Evolutionary conservation across 2,113 vertebrate species (phyloP).

Genomic region (Carassius auratus): DNA sequence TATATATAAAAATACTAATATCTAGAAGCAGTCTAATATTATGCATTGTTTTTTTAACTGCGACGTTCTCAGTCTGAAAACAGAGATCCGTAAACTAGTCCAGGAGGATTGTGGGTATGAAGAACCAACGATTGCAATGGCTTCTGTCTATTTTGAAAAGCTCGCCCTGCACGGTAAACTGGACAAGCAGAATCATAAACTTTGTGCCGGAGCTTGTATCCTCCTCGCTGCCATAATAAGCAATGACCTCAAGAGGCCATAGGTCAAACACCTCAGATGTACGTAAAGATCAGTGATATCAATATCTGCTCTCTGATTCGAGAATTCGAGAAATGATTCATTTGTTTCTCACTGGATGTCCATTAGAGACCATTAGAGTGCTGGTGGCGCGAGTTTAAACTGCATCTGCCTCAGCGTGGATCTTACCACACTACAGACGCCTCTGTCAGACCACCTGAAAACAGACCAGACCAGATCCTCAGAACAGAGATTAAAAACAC

Average conservation of each 20-base stretch:
- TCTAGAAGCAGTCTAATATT: background rate
- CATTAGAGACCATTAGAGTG: conserved; percentile 97
- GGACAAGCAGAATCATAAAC: conserved; percentile 97
- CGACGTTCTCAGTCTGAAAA: conserved; percentile 82
- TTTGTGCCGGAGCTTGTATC: conserved; percentile 94
- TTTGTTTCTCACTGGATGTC: background rate
- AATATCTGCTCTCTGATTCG: background rate
- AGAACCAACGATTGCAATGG: conserved; percentile 95
- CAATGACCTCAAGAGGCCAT: conserved; percentile 94
- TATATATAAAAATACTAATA: background rate
- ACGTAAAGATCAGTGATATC: conserved; percentile 63
- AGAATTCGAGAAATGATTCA: background rate
- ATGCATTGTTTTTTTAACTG: background rate
- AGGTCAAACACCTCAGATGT: conserved; percentile 95
- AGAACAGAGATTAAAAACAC: background rate
- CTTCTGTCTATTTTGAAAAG: conserved; percentile 98
- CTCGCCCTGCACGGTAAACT: conserved; percentile 95
- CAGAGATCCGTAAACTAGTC: conserved; percentile 93
- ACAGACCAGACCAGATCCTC: background rate
- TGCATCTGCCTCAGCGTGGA: conserved; percentile 91
- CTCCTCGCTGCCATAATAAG: conserved; percentile 94
- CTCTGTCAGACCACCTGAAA: conserved; percentile 67
- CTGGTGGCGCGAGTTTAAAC: conserved; percentile 95
- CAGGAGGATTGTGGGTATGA: conserved; percentile 95
- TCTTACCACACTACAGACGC: conserved; percentile 98